Evolutionary conservation across 2,888 invertebrate genomes (phyloP).

Genomic region (Habroteleia sp.): DNA sequence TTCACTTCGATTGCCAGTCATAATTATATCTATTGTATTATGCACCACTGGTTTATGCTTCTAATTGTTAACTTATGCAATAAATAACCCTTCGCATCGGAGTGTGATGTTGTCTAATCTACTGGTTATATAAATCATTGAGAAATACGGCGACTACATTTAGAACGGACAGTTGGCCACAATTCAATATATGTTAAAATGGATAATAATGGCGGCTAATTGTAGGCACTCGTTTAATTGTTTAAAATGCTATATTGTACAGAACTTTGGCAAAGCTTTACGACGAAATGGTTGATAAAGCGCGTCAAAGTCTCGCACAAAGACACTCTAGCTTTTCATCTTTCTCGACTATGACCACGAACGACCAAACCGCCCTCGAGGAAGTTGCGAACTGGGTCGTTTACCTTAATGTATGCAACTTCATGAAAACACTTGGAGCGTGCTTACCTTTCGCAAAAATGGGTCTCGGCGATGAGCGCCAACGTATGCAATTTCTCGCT

Average conservation of each 20-base stretch:
- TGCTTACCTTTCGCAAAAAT: slow-evolving; percentile 33
- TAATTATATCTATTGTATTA: too few species aligned
- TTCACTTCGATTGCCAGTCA: too few species aligned
- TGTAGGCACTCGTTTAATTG: slow-evolving; percentile 9
- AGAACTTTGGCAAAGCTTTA: neutral
- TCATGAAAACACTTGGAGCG: slow-evolving; percentile 37
- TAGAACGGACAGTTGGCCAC: slow-evolving; percentile 13
- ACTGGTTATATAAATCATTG: slow-evolving; percentile 44
- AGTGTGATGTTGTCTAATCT: slow-evolving; percentile 22
- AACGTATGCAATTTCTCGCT: slow-evolving; percentile 54
- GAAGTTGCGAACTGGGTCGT: slow-evolving; percentile 35
- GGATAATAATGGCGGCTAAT: slow-evolving; percentile 1
- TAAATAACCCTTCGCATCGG: slow-evolving; percentile 34
- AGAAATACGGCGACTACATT: slow-evolving; percentile 38
- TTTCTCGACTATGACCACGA: slow-evolving; percentile 10
- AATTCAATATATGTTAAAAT: slow-evolving; percentile 24
- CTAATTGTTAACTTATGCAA: slow-evolving; percentile 37
- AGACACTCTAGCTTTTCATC: slow-evolving; percentile 27
- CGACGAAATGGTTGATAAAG: slow-evolving; percentile 10
- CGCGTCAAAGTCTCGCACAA: slow-evolving; percentile 11
- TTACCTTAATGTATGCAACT: slow-evolving; percentile 49
- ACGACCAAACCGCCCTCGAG: slow-evolving; percentile 8
- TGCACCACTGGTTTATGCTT: neutral
- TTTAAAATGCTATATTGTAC: neutral
- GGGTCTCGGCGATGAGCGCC: slow-evolving; percentile 26